Evolutionary conservation across 2,113 vertebrate species (phyloP).

Genomic region (Campylorhamphus procurvoides): DNA sequence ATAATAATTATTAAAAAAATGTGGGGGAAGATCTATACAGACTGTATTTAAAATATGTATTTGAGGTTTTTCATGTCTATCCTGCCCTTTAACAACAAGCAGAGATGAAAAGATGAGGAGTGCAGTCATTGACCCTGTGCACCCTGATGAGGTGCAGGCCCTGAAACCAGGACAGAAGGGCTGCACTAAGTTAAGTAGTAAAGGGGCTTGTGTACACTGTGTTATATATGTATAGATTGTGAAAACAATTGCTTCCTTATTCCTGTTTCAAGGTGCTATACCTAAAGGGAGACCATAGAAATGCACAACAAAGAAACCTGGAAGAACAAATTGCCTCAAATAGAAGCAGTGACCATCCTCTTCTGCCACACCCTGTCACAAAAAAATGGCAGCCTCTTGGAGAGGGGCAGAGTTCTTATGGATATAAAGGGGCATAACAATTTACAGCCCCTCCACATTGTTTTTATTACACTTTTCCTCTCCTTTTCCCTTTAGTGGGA

Average conservation of each 20-base stretch:
- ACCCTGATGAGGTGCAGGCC: not conserved
- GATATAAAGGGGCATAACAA: not conserved
- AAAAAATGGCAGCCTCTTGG: not conserved
- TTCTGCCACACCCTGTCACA: not conserved
- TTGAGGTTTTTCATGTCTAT: not conserved
- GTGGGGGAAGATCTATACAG: not conserved
- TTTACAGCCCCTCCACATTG: not conserved
- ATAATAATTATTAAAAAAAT: not conserved
- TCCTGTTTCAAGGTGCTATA: not conserved
- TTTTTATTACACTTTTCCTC: not conserved
- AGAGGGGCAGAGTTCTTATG: not conserved
- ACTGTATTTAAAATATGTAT: not conserved
- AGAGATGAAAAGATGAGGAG: not conserved
- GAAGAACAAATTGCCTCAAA: not conserved
- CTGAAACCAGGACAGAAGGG: not conserved
- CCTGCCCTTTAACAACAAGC: not conserved
- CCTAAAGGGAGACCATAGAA: not conserved
- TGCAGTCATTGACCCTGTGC: accelerated
- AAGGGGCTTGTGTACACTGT: accelerated
- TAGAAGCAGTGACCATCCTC: not conserved
- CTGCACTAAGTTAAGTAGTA: not conserved
- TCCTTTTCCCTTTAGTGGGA: not conserved
- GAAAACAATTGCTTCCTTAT: not conserved
- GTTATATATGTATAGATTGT: not conserved
- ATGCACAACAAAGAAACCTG: not conserved